Evolutionary conservation across 2,888 invertebrate species (phyloP).

Genomic region (Tholera decimalis): DNA sequence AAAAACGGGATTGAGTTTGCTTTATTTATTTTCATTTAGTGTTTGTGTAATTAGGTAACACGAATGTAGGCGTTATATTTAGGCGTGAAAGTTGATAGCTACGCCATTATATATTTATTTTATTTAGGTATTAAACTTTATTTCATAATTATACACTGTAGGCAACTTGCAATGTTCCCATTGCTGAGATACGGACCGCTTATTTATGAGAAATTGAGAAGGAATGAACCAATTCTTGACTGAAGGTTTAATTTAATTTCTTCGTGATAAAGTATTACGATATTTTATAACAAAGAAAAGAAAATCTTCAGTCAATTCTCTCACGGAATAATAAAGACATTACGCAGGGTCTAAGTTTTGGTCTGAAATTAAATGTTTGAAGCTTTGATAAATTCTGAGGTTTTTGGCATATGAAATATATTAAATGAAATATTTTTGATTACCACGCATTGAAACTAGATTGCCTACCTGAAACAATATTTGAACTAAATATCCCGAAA

Average conservation of each 20-base stretch:
- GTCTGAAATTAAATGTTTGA: constrained; percentile 15
- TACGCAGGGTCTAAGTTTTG: constrained; percentile 5
- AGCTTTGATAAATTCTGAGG: constrained; percentile 14
- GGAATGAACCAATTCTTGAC: too few relatives aligned
- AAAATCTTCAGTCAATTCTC: constrained; percentile 1
- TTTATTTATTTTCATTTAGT: neutral
- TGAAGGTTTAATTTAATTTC: too few relatives aligned
- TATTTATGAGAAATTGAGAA: too few relatives aligned
- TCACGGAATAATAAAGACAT: constrained; percentile 22
- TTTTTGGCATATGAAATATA: constrained; percentile 23
- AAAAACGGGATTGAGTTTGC: constrained; percentile 7
- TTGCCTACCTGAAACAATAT: constrained; percentile 3
- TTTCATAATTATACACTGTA: too few relatives aligned
- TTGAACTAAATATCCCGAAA: constrained; percentile 5
- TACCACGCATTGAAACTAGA: neutral
- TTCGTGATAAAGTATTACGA: too few relatives aligned
- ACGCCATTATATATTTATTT: neutral
- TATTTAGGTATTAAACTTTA: neutral
- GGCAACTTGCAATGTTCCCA: too few relatives aligned
- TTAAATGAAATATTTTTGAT: too few relatives aligned
- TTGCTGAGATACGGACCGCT: too few relatives aligned
- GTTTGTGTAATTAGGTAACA: constrained; percentile 2
- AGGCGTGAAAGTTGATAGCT: constrained; percentile 3
- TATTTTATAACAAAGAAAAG: neutral
- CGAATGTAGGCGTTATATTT: constrained; percentile 3